Conservation (phyloP, 2,888 invertebrate genomes). For the Dasypogon diadema region DNA sequence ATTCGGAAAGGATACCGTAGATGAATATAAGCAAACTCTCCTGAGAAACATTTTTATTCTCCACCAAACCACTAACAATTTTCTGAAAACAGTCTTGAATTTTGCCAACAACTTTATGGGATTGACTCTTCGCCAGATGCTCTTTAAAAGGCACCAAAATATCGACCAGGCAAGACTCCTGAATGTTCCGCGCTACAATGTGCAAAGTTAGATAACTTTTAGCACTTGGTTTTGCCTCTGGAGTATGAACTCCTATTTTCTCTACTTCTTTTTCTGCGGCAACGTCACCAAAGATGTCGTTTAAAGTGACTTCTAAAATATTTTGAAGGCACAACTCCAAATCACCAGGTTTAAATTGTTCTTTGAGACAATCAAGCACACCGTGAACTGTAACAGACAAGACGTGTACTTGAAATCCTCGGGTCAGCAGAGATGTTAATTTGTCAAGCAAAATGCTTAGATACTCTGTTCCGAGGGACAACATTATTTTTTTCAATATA, state of each 20-base stretch:
- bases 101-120: constrained; percentile 83
- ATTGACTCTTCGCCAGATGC: constrained; percentile 80
- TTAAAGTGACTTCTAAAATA: constrained; percentile 84
- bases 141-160: constrained; percentile 86
- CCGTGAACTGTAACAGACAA: constrained; percentile 89
- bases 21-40: constrained; percentile 84
- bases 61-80: constrained; percentile 83
- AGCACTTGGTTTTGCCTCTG: constrained; percentile 84
- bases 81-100: constrained; percentile 84
- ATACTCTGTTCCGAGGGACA: constrained; percentile 85
- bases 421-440: constrained; percentile 81
- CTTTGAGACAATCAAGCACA: constrained; percentile 80
- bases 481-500: constrained; percentile 92
- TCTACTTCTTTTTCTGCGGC: constrained; percentile 94
- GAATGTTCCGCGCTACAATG: constrained; percentile 83
- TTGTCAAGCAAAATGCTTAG: constrained; percentile 83
- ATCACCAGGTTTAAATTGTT: constrained; percentile 79
- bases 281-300: constrained; percentile 88
- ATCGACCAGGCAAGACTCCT: constrained; percentile 80
- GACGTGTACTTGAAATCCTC: constrained; percentile 95
- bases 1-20: constrained; percentile 84
- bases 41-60: constrained; percentile 80
- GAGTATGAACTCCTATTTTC: constrained; percentile 83
- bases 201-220: constrained; percentile 89
- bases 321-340: constrained; percentile 83